Evolutionary conservation across 1,140 invertebrate genomes (phyloP).

Genomic region (Camponotus vicinus): DNA sequence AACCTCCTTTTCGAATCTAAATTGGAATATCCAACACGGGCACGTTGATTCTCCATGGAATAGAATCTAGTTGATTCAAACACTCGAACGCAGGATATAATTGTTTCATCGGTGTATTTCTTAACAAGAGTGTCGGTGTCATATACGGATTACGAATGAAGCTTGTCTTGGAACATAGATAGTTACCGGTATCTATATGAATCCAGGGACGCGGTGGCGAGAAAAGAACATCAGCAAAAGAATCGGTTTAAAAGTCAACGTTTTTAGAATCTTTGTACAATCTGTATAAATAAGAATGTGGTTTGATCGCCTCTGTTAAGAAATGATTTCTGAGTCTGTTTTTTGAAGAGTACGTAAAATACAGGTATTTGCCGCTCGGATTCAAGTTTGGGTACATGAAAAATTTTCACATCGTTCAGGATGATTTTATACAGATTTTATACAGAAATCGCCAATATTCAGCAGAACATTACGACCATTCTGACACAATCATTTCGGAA

Average conservation of each 20-base stretch:
- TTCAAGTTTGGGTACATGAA: constrained; percentile 86
- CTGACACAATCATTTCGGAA: constrained; percentile 86
- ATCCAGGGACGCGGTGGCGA: constrained; percentile 94
- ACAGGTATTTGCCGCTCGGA: constrained; percentile 87
- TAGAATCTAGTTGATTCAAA: constrained; percentile 95
- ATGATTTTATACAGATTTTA: constrained; percentile 92
- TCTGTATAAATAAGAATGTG: constrained; percentile 90
- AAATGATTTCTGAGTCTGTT: constrained; percentile 86
- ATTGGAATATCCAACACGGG: constrained; percentile 89
- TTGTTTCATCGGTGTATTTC: constrained; percentile 87
- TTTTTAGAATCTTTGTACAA: constrained; percentile 90
- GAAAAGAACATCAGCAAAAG: constrained; percentile 90
- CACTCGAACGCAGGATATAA: constrained; percentile 95
- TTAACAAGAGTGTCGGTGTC: constrained; percentile 71
- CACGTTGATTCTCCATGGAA: constrained; percentile 97
- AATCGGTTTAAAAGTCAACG: constrained; percentile 90
- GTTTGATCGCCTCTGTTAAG: constrained; percentile 90
- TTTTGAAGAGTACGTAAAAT: constrained; percentile 93
- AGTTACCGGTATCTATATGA: constrained; percentile 90
- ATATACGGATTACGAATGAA: constrained; percentile 86
- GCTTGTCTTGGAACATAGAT: constrained; percentile 90
- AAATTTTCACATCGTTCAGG: constrained; percentile 92
- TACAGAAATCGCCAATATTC: constrained; percentile 90
- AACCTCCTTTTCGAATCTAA: constrained; percentile 91
- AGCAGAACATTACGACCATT: constrained; percentile 88